phyloP scores from a whole-genome alignment of 2,888 invertebrate species.

The Seira ritae region DNA sequence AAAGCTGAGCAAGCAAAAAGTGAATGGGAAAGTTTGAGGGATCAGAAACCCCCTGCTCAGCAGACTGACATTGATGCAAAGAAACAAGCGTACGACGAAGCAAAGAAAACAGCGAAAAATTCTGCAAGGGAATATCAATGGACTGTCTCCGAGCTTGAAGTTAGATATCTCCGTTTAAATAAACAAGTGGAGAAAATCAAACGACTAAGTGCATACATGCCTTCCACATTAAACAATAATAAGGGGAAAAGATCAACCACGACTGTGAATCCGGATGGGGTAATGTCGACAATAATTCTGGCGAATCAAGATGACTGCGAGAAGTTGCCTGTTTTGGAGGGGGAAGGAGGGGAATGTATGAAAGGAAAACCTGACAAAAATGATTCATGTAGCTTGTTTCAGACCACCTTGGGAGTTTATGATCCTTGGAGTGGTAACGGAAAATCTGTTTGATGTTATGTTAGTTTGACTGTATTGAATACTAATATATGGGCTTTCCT shows the following conservation, averaged over 20 bases:
- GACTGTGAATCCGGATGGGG: constrained; percentile 39
- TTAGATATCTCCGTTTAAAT: constrained; percentile 17
- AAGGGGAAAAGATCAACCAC: neutral
- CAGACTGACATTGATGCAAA: constrained; percentile 31
- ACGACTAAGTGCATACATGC: constrained; percentile 13
- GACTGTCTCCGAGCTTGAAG: constrained; percentile 27
- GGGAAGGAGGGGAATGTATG: constrained; percentile 47
- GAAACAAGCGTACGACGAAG: constrained; percentile 29
- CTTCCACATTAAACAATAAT: neutral
- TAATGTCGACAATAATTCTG: constrained; percentile 9
- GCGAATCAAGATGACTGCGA: constrained; percentile 32
- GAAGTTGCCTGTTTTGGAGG: constrained; percentile 39
- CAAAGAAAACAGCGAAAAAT: constrained; percentile 25
- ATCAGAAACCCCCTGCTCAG: constrained; percentile 22
- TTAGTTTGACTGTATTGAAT: neutral
- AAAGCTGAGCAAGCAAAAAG: constrained; percentile 13
- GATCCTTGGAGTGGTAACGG: constrained; percentile 35
- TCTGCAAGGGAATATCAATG: constrained; percentile 32
- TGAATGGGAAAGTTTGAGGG: constrained; percentile 19
- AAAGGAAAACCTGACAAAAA: constrained; percentile 61
- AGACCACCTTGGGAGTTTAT: constrained; percentile 16
- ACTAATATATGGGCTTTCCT: no score
- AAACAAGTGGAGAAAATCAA: constrained; percentile 36
- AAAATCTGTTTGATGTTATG: neutral
- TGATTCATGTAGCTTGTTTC: constrained; percentile 44